Evolutionary conservation across 2,888 invertebrate species (phyloP), one percentile per base, ranked within the genome.

Genomic region (Acleris literana): DNA sequence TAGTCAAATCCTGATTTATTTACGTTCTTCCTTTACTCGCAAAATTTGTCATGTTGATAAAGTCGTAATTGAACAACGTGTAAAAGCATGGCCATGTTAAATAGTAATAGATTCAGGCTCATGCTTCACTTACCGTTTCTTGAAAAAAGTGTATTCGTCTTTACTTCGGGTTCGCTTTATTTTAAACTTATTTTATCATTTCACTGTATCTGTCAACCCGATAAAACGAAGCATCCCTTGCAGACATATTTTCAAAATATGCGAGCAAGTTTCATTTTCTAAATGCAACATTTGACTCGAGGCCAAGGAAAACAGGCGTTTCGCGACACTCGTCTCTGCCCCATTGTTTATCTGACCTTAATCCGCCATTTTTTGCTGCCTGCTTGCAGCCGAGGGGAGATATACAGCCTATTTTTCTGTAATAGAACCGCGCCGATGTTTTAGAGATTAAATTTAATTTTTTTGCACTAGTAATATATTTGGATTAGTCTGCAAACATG

Each of bases 281-380:
- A 80, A 85, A 84, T 84, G 83, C 80, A 84, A 73, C 76, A 79
- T 80, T 82, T 82, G 82, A 82, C 76, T 79, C 76, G 75, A 78
- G 77, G 80, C 82, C 80, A 85, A 87, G 77, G 77, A 83, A 83
- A 86, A 82, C 82, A 81, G 81, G 75, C 82, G 76, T 76, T 79
- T 77, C 77, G 76, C 74, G 79, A 77, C 81, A 80, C 61, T 57
- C 56, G 52, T 74, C 74, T 78, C 73, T 72, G 82, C 71, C 73
- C 80, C 81, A 85, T 87, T 87, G 86, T 88, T 78, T 79, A 71
- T 78, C 72, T 84, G 85, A 85, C 86, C 85, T 86, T 87, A 86
- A 87, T 86, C 80, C 70, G 76, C 74, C 75, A 76, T 79, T 86
- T 68, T 86, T 84, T 82, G 78, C 76, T 77, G 79, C 77, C 80